These are phyloP conservation scores for Indicator maculatus DNA, from an alignment of 2,113 vertebrate genomes.

Conservation along the genomic window DNA sequence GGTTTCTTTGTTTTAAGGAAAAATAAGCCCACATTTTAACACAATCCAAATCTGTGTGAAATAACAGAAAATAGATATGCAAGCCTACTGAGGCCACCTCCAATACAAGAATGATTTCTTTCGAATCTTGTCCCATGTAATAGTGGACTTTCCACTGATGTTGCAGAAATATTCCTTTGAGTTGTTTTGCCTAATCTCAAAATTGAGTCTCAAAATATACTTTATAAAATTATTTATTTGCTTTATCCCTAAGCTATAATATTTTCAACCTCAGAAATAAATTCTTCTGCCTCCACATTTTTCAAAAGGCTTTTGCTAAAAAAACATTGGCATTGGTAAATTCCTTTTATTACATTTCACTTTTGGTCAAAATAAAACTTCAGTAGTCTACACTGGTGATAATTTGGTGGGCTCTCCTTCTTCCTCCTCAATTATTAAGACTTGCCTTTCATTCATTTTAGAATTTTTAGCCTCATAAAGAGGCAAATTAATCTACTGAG, in stretches of 20 bases:
- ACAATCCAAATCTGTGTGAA: not conserved
- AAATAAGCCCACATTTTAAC: not conserved
- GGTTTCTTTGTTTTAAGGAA: not conserved
- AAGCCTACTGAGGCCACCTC: not conserved
- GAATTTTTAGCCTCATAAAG: not conserved
- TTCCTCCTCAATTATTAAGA: not conserved
- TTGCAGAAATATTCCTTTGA: not conserved
- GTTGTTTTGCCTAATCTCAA: not conserved
- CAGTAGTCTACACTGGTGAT: not conserved
- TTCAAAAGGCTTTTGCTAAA: not conserved
- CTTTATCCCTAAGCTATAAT: not conserved
- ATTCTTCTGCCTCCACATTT: not conserved
- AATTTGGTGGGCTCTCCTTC: fast-evolving
- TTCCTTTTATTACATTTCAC: not conserved
- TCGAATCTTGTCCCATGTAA: not conserved
- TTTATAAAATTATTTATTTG: not conserved
- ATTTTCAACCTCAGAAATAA: not conserved
- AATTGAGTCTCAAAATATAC: not conserved
- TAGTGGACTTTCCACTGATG: not conserved
- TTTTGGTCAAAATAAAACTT: not conserved
- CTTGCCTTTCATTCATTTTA: not conserved
- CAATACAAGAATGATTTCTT: not conserved
- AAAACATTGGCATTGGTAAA: not conserved
- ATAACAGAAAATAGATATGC: not conserved
- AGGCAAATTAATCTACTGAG: not conserved